Base-by-base conservation (phyloP, 1,140 invertebrate genomes). In the Ceratitis capitata region DNA sequence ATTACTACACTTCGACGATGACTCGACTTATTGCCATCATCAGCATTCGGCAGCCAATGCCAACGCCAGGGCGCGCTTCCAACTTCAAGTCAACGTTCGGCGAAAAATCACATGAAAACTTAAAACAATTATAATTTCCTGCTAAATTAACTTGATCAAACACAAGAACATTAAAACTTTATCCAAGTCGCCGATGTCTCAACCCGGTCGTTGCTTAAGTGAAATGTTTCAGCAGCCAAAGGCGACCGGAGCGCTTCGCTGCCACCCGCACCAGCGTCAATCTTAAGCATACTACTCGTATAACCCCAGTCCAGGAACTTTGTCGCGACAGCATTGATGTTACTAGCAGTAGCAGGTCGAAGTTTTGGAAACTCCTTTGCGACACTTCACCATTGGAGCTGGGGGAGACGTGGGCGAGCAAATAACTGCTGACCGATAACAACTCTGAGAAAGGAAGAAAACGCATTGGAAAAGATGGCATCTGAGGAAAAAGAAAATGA, bases 81-180 rank as follows among this genome's bases (percentile, higher is more conserved):
- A 78, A 83, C 82, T 83, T 83, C 49, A 49, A 32, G n/a, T n/a
- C n/a, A n/a, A 83, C 26, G 19, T 51, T 16, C 49, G 82, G 29
- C 7, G 82, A 83, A 83, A 83, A 83, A 83, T 83, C 82, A 83
- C 47, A 82, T 53, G 69, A 84, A 85, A 85, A 83, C 42, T 85
- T 83, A 64, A 85, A 85, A 85, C 85, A 85, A 85, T 85, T 85
- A 85, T 85, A 85, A 85, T 84, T 85, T 84, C 85, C 82, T 84
- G 85, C 42, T 85, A 85, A 85, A 85, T 85, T 85, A 85, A 85
- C 82, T 74, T 85, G 85, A 83, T 85, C 85, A 85, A 85, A 85
- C 82, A 85, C 82, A 51, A 83, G 82, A 53, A 83, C 82, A 83
- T 83, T 83, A 83, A 83, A 83, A 83, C 47, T 83, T 83, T 83